Conservation (phyloP, 2,113 vertebrate species). For the Numida meleagris region DNA sequence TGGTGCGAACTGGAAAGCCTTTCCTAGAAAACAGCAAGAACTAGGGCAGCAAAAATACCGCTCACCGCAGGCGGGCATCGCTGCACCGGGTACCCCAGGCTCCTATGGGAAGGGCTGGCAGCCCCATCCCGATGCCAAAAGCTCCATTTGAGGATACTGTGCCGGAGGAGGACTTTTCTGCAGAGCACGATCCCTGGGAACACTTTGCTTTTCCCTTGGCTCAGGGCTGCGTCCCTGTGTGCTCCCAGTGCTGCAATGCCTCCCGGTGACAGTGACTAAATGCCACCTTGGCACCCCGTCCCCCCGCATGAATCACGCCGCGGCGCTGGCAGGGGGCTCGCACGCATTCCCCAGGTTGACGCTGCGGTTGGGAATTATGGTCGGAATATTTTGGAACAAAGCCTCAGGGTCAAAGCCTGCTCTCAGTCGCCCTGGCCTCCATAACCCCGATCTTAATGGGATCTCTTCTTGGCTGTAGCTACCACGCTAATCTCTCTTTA, state of each 20-base stretch:
- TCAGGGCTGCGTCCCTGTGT: neutral
- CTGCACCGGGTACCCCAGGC: neutral
- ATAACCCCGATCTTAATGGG: constrained; percentile 51
- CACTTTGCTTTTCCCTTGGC: neutral
- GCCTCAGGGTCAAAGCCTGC: constrained; percentile 6
- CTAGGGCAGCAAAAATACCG: neutral
- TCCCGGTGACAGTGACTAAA: neutral
- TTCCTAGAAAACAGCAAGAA: neutral
- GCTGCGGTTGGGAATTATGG: neutral
- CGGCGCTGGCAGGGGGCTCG: neutral
- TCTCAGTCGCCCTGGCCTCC: neutral
- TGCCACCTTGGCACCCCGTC: neutral
- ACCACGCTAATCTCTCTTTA: constrained; percentile 8
- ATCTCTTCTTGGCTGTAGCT: constrained; percentile 54
- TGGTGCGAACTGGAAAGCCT: neutral
- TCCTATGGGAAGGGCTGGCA: neutral
- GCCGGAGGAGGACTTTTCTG: neutral
- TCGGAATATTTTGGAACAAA: neutral
- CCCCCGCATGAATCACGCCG: neutral
- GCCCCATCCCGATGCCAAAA: neutral
- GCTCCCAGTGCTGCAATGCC: neutral
- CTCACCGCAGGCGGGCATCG: accelerated
- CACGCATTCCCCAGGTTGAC: neutral
- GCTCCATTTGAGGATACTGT: neutral
- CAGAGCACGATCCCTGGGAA: accelerated